Evolutionary conservation across 2,797 vertebrate genomes (phyloP).

Genomic region (Chiroxiphia lanceolata): DNA sequence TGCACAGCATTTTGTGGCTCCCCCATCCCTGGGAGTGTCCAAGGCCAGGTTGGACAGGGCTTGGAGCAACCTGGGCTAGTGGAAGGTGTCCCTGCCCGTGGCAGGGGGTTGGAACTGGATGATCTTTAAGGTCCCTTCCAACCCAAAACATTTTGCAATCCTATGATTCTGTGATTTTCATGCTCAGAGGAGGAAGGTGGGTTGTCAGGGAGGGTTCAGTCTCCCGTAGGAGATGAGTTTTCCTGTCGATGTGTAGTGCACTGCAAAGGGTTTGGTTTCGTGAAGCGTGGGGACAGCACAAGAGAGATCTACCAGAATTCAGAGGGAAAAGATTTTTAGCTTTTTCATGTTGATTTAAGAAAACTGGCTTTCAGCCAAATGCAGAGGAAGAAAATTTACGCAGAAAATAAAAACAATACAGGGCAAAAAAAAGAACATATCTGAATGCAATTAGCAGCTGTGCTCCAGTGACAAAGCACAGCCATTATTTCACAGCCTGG

Average conservation of each 20-base stretch:
- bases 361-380: neutral
- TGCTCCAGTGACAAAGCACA: neutral
- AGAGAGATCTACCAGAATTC: neutral
- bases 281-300: neutral
- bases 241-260: neutral
- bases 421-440: neutral
- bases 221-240: neutral
- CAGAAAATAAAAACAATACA: neutral
- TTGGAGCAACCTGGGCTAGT: rapidly evolving
- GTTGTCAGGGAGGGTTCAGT: neutral
- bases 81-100: neutral
- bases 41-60: rapidly evolving
- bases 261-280: neutral
- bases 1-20: neutral
- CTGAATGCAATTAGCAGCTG: neutral
- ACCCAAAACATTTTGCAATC: neutral
- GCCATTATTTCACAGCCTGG: neutral
- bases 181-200: neutral
- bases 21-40: neutral
- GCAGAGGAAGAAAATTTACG: neutral
- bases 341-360: neutral
- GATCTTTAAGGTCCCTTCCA: neutral
- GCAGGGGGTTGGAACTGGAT: neutral
- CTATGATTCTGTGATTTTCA: neutral
- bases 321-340: neutral